phyloP scores from a whole-genome alignment of 1,140 invertebrate species.

The Cataglyphis hispanica region DNA sequence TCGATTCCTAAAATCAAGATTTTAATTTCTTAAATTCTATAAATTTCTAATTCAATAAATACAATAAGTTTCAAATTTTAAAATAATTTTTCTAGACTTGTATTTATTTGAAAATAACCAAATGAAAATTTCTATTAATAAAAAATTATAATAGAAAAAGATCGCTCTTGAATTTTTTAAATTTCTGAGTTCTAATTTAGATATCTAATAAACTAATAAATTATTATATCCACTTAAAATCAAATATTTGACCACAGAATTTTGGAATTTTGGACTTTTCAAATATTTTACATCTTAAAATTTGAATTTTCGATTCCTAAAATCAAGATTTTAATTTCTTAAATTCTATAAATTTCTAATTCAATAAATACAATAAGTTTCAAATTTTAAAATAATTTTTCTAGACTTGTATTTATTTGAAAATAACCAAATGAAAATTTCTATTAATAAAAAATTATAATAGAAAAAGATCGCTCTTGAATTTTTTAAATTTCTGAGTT shows the following conservation, averaged over 20 bases:
- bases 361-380: too few relatives aligned
- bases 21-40: not conserved
- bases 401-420: not conserved
- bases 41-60: not conserved
- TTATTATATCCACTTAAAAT: not conserved
- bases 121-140: not conserved
- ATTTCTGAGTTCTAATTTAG: not conserved
- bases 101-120: not conserved
- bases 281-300: not conserved
- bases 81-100: not conserved
- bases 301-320: not conserved
- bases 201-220: not conserved
- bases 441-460: not conserved
- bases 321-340: not conserved
- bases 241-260: not conserved
- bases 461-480: too few relatives aligned
- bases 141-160: too few relatives aligned
- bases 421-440: not conserved
- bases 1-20: not conserved
- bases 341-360: not conserved
- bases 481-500: not conserved
- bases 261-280: not conserved
- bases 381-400: not conserved
- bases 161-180: not conserved
- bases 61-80: not conserved